Base-by-base conservation (phyloP, 2,888 invertebrate genomes). In the Eupithecia abbreviata region DNA sequence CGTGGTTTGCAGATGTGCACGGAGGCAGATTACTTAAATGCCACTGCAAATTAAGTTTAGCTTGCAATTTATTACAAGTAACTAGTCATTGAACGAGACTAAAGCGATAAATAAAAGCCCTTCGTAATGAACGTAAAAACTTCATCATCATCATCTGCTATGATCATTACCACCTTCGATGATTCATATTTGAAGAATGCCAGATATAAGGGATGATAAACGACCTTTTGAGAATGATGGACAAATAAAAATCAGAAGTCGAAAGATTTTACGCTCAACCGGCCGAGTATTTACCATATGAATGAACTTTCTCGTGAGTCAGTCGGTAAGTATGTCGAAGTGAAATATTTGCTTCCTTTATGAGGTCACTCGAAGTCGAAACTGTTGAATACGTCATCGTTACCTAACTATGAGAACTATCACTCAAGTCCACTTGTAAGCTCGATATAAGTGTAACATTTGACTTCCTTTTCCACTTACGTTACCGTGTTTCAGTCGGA, bases 271-370 rank as follows among this genome's bases (percentile, higher is more conserved):
- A 80, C 81, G 79, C 71, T 80, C 74, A 76, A 76, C 82, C 82
- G 10, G 73, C 72, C n/a, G 43, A 80, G 72, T 77, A 74, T 77
- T 81, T 78, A 79, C 71, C 79, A 81, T 81, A 84, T 84, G 85
- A 87, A 88, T 87, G 86, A 85, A 90, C 92, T 92, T 92, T 92
- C 91, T 79, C 84, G 83, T 93, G 93, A 94, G 84, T 94, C 93
- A 93, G 85, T 80, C 78, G 71, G 81, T 83, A 92, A 91, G 91
- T 90, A 91, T 92, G 91, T 85, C 88, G 85, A 83, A 85, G 85
- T 88, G 87, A 90, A 90, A 84, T 71, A 71, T 85, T 87, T 87
- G 85, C 88, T 89, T 88, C 88, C 85, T 86, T 83, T 79, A 80
- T 80, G 80, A 81, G 78, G 79, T 79, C 82, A 76, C 80, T 80